phyloP scores from a whole-genome alignment of 2,888 invertebrate genomes.

The Mesorhabditis sp. region DNA sequence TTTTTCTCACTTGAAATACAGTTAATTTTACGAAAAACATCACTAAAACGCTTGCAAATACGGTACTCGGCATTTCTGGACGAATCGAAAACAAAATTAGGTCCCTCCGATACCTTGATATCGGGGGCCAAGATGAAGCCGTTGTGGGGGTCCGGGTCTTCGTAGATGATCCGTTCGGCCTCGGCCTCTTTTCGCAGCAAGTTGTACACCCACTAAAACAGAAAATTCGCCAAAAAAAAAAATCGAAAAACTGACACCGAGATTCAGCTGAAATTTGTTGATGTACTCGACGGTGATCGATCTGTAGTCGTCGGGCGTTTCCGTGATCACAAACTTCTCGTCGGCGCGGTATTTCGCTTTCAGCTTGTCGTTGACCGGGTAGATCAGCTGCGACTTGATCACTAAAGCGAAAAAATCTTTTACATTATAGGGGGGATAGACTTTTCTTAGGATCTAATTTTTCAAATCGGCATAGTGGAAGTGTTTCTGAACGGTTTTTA shows the following conservation, averaged over 20 bases:
- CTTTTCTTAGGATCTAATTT: too few species aligned
- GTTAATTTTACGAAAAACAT: too few species aligned
- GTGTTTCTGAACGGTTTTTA: too few species aligned
- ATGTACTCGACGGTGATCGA: conserved; percentile 76
- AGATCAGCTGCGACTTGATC: conserved; percentile 81
- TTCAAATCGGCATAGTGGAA: too few species aligned
- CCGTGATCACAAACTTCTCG: conserved; percentile 73
- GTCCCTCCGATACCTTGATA: conserved; percentile 68
- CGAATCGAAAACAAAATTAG: too few species aligned
- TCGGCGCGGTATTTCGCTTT: conserved; percentile 79
- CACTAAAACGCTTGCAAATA: neutral
- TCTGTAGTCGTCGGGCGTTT: conserved; percentile 79
- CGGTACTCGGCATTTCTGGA: too few species aligned
- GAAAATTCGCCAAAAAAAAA: conserved; percentile 5
- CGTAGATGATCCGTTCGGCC: conserved; percentile 78
- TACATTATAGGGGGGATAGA: too few species aligned
- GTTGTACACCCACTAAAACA: conserved; percentile 89
- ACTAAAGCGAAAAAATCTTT: conserved; percentile 63
- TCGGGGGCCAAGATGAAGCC: conserved; percentile 89
- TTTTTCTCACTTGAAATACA: too few species aligned
- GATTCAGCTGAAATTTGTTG: conserved; percentile 61
- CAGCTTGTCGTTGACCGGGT: conserved; percentile 88
- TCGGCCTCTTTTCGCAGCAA: conserved; percentile 87
- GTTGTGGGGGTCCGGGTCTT: conserved; percentile 73
- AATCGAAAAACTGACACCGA: conserved; percentile 28